phyloP scores from a whole-genome alignment of 2,888 invertebrate genomes.

The Drosophila neonasuta region DNA sequence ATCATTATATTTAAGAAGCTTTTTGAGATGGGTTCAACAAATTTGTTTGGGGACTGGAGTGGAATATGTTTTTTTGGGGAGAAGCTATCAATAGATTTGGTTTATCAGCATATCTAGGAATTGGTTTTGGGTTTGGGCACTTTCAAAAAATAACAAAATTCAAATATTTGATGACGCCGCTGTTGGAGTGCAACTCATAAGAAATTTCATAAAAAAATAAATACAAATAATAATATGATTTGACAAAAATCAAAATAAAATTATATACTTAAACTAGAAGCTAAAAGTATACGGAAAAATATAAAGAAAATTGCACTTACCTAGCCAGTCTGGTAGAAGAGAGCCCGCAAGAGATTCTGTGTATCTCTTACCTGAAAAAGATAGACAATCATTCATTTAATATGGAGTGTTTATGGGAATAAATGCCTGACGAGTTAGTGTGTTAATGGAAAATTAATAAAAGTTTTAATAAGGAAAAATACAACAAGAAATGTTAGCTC shows the following conservation, averaged over 20 bases:
- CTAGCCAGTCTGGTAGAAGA: constrained; percentile 83
- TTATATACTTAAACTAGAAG: constrained; percentile 59
- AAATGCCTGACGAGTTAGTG: constrained; percentile 37
- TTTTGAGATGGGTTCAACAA: constrained; percentile 30
- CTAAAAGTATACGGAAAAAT: constrained; percentile 57
- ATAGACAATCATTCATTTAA: constrained; percentile 37
- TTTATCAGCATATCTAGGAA: constrained; percentile 12
- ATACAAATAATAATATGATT: neutral
- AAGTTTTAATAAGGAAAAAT: neutral
- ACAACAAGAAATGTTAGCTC: neutral
- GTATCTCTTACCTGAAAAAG: constrained; percentile 83
- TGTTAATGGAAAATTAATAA: constrained; percentile 10
- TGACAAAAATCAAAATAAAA: constrained; percentile 42
- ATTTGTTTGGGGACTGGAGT: constrained; percentile 21
- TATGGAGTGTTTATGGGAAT: neutral
- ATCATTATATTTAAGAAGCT: constrained; percentile 67
- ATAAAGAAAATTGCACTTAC: constrained; percentile 80
- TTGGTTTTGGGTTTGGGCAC: constrained; percentile 12
- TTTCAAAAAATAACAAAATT: constrained; percentile 33
- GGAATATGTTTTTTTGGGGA: neutral
- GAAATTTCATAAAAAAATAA: constrained; percentile 10
- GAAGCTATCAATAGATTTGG: constrained; percentile 11
- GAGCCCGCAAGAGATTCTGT: constrained; percentile 83
- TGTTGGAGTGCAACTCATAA: constrained; percentile 44
- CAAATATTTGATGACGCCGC: constrained; percentile 28